These are phyloP conservation scores for Paralvinella palmiformis DNA, from an alignment of 1,140 invertebrate species.

Conservation along the genomic window DNA sequence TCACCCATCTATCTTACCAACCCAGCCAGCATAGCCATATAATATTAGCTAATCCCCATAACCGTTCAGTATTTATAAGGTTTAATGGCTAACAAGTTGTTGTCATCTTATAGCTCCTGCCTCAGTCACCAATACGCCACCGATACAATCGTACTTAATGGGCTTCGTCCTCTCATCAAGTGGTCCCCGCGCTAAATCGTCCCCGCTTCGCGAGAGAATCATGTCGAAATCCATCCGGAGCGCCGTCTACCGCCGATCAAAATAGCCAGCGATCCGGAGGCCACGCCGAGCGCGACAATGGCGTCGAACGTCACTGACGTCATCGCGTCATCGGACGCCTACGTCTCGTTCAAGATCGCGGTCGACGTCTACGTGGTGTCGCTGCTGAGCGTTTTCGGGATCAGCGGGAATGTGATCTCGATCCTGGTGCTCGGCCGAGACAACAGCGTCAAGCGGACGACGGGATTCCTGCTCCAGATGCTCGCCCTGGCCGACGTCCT, in stretches of 20 bases:
- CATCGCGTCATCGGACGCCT: neutral
- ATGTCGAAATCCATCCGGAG: neutral
- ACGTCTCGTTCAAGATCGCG: constrained; percentile 3
- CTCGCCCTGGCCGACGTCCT: constrained; percentile 6
- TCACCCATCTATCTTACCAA: neutral
- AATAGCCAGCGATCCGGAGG: neutral
- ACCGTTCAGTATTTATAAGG: neutral
- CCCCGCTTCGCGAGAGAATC: neutral
- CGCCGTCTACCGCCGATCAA: neutral
- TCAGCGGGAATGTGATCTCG: constrained; percentile 12
- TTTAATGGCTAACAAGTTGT: neutral
- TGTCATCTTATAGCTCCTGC: neutral
- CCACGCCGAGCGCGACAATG: neutral
- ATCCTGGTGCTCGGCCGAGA: constrained; percentile 15
- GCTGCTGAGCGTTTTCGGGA: constrained; percentile 3
- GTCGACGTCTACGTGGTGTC: constrained; percentile 16
- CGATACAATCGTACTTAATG: neutral
- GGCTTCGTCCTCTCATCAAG: neutral
- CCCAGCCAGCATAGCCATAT: neutral
- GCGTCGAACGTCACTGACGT: neutral
- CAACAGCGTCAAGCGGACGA: constrained; percentile 9
- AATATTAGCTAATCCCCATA: neutral
- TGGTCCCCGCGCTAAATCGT: neutral
- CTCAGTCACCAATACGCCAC: neutral
- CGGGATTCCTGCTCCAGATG: constrained; percentile 18